A percentile compares a stretch with the other conserved stretches of the same genome.
phyloP scores from a whole-genome alignment of 2,888 invertebrate species.

The Phorcus lineatus region DNA sequence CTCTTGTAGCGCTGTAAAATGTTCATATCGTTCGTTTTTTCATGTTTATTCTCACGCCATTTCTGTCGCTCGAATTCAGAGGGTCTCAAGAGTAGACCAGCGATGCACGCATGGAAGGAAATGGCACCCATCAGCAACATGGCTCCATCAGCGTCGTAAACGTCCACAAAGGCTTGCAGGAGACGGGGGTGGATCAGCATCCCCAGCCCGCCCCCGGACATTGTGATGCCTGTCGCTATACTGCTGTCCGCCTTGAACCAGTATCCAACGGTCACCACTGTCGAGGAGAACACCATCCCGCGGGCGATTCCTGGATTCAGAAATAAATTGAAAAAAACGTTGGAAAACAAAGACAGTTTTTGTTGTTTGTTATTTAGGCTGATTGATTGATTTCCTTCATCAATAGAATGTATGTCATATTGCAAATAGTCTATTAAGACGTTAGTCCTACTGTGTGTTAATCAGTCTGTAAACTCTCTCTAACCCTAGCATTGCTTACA shows the following conservation, averaged over 20 bases:
- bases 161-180: constrained; percentile 10
- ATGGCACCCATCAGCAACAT: constrained; percentile 16
- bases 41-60: background rate
- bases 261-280: background rate
- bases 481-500: no score
- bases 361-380: no score
- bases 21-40: no score
- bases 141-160: background rate
- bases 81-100: constrained; percentile 20
- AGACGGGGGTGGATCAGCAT: constrained; percentile 8
- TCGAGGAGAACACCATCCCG: background rate
- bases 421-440: no score
- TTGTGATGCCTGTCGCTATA: constrained; percentile 2
- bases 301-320: background rate
- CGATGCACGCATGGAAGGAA: background rate
- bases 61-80: background rate
- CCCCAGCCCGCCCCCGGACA: background rate
- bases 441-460: no score
- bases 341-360: no score
- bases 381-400: no score
- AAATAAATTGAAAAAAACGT: background rate
- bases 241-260: background rate
- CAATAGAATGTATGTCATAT: no score
- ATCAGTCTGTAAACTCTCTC: no score
- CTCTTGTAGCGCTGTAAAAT: no score